Evolutionary conservation across 2,113 vertebrate species (phyloP).

Genomic region (Chaetorhynchus papuensis): DNA sequence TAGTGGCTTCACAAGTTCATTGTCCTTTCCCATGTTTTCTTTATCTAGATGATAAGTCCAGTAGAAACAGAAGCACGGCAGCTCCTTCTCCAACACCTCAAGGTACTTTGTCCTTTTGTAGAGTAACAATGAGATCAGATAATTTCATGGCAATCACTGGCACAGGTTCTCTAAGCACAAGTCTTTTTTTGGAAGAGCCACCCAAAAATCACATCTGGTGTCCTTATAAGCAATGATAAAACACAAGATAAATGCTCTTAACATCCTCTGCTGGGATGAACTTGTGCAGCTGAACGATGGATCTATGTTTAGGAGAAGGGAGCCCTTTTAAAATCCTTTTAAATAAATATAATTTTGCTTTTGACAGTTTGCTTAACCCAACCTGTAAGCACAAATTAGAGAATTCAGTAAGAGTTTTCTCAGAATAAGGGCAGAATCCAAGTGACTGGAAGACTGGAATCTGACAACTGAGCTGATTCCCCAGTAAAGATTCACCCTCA

Average conservation of each 20-base stretch:
- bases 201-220: not conserved
- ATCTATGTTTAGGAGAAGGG: not conserved
- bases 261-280: not conserved
- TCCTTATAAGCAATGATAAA: not conserved
- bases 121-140: not conserved
- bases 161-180: not conserved
- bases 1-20: not conserved
- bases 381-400: not conserved
- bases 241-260: not conserved
- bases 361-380: not conserved
- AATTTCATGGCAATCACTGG: not conserved
- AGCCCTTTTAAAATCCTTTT: not conserved
- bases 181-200: not conserved
- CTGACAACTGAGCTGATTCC: not conserved
- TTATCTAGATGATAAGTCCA: not conserved
- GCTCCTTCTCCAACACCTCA: not conserved
- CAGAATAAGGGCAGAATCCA: not conserved
- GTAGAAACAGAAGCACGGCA: not conserved
- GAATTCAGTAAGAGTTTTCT: not conserved
- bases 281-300: not conserved
- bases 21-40: not conserved
- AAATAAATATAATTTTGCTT: not conserved
- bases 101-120: constrained; percentile 11
- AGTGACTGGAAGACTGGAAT: not conserved
- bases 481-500: not conserved